Percentiles rank a stretch among this genome's conserved stretches.
Conservation (phyloP, 2,888 invertebrate genomes). For the Pocota personata region DNA sequence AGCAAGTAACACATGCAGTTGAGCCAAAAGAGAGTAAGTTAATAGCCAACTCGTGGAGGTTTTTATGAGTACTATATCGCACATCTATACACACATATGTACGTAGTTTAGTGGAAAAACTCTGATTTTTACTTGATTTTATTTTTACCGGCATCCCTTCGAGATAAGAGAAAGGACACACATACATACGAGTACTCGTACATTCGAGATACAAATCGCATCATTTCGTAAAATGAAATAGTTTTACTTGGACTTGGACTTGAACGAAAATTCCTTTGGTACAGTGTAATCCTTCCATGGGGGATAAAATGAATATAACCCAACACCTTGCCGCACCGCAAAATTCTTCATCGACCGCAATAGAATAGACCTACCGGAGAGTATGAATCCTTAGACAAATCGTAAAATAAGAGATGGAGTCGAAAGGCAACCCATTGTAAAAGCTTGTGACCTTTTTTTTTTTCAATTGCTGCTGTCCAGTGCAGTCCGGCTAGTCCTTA, state of each 20-base stretch:
- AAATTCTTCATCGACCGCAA: conserved; percentile 65
- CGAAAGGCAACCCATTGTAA: conserved; percentile 32
- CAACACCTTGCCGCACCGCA: conserved; percentile 32
- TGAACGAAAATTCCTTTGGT: conserved; percentile 51
- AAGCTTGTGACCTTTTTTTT: conserved; percentile 55
- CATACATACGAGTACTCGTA: not conserved
- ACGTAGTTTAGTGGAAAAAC: conserved; percentile 14
- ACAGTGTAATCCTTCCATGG: conserved; percentile 59
- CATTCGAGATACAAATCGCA: conserved; percentile 51
- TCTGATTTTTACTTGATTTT: conserved; percentile 34
- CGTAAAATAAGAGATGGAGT: conserved; percentile 60
- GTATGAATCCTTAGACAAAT: conserved; percentile 68
- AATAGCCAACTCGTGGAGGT: conserved; percentile 61
- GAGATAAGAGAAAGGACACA: conserved; percentile 20
- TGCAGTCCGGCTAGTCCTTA: conserved; percentile 31
- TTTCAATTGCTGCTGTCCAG: conserved; percentile 34
- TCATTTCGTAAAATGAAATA: conserved; percentile 59
- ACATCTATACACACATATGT: conserved; percentile 14
- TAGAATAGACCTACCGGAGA: conserved; percentile 47
- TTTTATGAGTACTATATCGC: conserved; percentile 39
- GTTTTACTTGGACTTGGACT: conserved; percentile 41
- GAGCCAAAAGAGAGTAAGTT: conserved; percentile 83
- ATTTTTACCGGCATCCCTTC: not conserved
- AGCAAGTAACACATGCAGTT: conserved; percentile 84
- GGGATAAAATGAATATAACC: conserved; percentile 58